Percentiles rank a stretch among this genome's conserved stretches.
phyloP scores from a whole-genome alignment of 2,113 vertebrate species.

The Phodopus roborovskii region DNA sequence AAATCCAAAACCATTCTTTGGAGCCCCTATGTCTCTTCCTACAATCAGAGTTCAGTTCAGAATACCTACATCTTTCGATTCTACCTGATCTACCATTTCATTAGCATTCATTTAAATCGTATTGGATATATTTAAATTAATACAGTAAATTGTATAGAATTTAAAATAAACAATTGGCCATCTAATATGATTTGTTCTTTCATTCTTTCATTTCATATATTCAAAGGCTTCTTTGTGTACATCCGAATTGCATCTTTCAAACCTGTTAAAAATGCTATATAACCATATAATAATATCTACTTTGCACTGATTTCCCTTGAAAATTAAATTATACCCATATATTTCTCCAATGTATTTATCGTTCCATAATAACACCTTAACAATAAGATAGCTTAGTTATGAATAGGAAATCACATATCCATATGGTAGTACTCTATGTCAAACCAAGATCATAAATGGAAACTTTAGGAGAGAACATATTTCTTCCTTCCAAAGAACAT shows the following conservation, averaged over 20 bases:
- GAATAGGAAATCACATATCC: not conserved
- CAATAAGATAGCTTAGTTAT: not conserved
- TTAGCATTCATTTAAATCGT: not conserved
- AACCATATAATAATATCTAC: not conserved
- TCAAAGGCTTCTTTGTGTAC: not conserved
- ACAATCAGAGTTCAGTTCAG: not conserved
- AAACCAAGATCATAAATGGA: constrained; percentile 21
- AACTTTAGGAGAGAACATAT: not conserved
- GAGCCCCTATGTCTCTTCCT: not conserved
- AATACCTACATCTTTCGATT: not conserved
- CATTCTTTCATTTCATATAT: not conserved
- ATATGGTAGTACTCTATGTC: not conserved
- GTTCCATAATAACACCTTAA: not conserved
- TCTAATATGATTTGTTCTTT: not conserved
- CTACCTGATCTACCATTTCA: not conserved
- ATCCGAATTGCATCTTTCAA: not conserved
- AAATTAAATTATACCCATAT: not conserved
- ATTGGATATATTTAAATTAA: not conserved
- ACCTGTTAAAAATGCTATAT: not conserved
- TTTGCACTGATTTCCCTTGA: not conserved
- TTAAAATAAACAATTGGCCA: constrained; percentile 72
- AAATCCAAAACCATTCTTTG: not conserved
- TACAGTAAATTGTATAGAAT: not conserved
- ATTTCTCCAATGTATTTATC: not conserved
- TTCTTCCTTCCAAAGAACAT: not conserved